phyloP scores from a whole-genome alignment of 2,113 vertebrate species.

The Dipodomys merriami region DNA sequence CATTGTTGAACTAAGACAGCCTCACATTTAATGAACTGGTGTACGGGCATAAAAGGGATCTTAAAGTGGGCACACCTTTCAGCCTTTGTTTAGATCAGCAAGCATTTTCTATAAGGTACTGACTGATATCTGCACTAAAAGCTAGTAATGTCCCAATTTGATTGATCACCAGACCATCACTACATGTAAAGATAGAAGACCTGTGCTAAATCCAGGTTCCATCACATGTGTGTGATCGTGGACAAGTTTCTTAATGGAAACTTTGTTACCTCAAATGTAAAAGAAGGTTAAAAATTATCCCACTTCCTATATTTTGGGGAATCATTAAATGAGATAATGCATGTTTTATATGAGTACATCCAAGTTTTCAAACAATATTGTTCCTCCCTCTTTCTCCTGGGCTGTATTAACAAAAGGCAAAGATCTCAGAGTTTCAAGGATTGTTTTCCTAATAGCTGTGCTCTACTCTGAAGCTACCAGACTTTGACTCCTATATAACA shows the following conservation, averaged over 20 bases:
- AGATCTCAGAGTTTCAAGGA: neutral
- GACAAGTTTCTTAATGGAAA: neutral
- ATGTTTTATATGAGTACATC: neutral
- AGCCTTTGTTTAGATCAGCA: neutral
- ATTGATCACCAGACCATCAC: neutral
- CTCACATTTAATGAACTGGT: neutral
- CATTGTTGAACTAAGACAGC: neutral
- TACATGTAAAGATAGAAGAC: neutral
- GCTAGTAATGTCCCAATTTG: neutral
- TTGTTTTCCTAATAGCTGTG: neutral
- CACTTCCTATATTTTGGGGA: neutral
- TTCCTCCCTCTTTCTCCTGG: neutral
- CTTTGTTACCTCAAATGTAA: neutral
- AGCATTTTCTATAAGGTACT: neutral
- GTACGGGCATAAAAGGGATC: neutral
- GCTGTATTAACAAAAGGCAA: constrained; percentile 41
- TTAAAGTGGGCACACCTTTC: neutral
- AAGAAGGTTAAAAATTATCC: neutral
- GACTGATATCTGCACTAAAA: neutral
- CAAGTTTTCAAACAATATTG: neutral
- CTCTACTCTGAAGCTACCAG: accelerated
- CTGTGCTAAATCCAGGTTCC: neutral
- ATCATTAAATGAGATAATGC: neutral
- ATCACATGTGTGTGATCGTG: neutral
- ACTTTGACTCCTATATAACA: neutral